Percentiles rank a stretch among this genome's conserved stretches.
phyloP scores from a whole-genome alignment of 2,113 vertebrate genomes.

The Brachyhypopomus gauderio region DNA sequence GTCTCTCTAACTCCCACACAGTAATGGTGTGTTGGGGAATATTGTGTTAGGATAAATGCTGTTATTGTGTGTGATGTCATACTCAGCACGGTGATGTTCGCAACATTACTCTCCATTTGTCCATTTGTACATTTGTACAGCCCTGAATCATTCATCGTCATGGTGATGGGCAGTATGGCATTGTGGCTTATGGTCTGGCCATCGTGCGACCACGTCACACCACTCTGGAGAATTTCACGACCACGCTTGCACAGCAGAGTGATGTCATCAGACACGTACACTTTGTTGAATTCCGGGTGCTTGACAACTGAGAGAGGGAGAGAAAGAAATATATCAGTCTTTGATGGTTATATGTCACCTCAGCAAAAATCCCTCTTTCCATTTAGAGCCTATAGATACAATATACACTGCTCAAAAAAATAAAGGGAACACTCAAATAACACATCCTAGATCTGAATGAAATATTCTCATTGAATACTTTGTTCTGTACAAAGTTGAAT shows the following conservation, averaged over 20 bases:
- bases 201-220: background rate
- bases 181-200: no score
- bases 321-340: background rate
- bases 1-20: no score
- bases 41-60: no score
- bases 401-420: no score
- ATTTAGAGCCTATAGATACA: no score
- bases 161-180: background rate
- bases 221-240: background rate
- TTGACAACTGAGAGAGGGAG: background rate
- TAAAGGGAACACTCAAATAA: no score
- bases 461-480: no score
- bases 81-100: background rate
- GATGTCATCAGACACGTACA: conserved; percentile 2
- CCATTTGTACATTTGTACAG: background rate
- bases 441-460: no score
- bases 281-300: background rate
- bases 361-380: no score
- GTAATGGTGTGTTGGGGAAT: no score
- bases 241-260: background rate
- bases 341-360: no score
- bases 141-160: background rate
- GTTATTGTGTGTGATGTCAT: background rate
- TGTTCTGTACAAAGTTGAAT: no score
- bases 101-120: background rate